Base-by-base conservation (phyloP, 2,888 invertebrate genomes). In the Poecilobothrus nobilitatus region DNA sequence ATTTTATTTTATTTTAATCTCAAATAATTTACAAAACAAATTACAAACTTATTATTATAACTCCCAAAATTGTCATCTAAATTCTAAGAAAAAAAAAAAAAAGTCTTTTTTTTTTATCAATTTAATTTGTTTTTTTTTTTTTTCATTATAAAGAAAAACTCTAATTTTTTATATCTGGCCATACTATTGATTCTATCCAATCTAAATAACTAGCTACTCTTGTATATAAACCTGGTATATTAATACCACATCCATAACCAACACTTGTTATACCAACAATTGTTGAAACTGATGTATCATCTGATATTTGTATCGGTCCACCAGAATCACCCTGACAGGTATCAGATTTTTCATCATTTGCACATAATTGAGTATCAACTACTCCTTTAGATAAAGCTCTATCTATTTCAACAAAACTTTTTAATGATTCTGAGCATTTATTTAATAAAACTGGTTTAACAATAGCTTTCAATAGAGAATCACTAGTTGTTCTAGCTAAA, bases 271-370 rank as follows among this genome's bases (percentile, higher is more conserved):
- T 66, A 7, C 80, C 81, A 67, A 79, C 67, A 20, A 80, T 70
- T 34, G 72, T 75, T 66, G 74, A 79, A 4, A 74, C 70, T n/a
- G 65, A 71, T 5, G 71, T 72, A 69, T 76, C 75, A 73, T 78
- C 78, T 0, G 77, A 74, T 3, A 75, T 67, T 63, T 76, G 74
- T 53, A 80, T 69, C 1, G 80, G 80, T 0, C 80, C 80, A 1
- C 80, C 80, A 0, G 79, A 79, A 66, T 81, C 80, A 2, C 80
- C 81, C 65, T 75, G 73, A 53, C 81, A 81, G 7, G 81, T 76
- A 69, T 66, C 66, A 20, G 69, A 68, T 1, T 71, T 68, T 2
- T 71, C 68, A 72, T 75, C 76, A 63, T 41, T 67, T 8, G 76
- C 76, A 70, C 76, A 77, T 22, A 75, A 67, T 37, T 76, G 76